These are phyloP conservation scores for Chrosomus eos DNA, from an alignment of 2,797 vertebrate genomes.

Conservation along the genomic window DNA sequence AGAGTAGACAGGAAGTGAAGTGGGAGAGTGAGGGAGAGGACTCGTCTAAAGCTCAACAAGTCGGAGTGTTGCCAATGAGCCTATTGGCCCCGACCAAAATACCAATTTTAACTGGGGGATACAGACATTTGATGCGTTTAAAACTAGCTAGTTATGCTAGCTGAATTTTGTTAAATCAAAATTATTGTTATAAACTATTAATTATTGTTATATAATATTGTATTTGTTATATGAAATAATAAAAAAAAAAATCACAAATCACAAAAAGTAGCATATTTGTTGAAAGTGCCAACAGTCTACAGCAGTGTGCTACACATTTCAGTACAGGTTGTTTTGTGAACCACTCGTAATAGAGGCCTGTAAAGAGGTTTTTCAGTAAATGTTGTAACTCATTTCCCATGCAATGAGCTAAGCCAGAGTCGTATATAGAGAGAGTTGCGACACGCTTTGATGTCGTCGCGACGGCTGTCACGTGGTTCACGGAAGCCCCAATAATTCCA, in stretches of 20 bases:
- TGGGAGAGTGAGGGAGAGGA: neutral
- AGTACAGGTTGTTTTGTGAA: neutral
- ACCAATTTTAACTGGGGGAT: neutral
- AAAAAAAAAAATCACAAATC: neutral
- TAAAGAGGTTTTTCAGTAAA: neutral
- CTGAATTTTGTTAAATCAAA: no score
- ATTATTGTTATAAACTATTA: no score
- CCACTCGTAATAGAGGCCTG: neutral
- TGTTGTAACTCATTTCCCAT: neutral
- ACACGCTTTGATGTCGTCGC: no score
- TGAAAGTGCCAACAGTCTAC: neutral
- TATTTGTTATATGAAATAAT: no score
- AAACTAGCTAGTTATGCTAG: neutral
- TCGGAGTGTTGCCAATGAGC: no score
- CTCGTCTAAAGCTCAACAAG: no score
- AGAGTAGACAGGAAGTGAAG: neutral
- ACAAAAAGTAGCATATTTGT: neutral
- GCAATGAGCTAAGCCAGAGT: neutral
- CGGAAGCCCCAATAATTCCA: no score
- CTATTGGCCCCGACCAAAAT: neutral
- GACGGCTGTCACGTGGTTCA: no score
- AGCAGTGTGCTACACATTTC: neutral
- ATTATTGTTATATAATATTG: no score
- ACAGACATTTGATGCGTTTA: no score
- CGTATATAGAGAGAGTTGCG: no score